These are phyloP conservation scores for Albula glossodonta DNA, from an alignment of 2,113 vertebrate species.

Conservation along the genomic window DNA sequence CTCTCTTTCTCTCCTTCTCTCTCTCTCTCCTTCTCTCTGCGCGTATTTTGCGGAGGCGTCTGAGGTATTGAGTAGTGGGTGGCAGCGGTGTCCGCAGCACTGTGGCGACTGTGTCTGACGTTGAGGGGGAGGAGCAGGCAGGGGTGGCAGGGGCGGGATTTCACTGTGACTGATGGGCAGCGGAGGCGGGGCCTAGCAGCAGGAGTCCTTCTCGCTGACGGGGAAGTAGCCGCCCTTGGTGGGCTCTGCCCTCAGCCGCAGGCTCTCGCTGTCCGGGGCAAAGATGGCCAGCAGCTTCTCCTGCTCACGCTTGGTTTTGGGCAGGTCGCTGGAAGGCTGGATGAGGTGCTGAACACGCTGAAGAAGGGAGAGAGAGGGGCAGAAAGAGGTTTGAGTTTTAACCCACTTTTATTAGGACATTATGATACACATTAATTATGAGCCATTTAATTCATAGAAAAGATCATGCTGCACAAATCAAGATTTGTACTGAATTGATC, in stretches of 20 bases:
- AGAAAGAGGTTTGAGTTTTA: neutral
- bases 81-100: neutral
- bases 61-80: neutral
- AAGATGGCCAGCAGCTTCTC: conserved; percentile 65
- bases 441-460: too few species aligned
- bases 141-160: too few species aligned
- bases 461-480: too few species aligned
- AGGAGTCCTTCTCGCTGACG: conserved; percentile 58
- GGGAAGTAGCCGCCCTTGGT: conserved; percentile 55
- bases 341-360: conserved; percentile 65
- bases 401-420: neutral
- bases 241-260: conserved; percentile 13
- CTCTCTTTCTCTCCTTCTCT: too few species aligned
- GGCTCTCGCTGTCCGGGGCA: conserved; percentile 43
- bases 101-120: neutral
- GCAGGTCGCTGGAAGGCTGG: conserved; percentile 63
- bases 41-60: neutral
- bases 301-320: conserved; percentile 71
- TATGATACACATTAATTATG: too few species aligned
- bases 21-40: neutral
- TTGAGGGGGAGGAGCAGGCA: neutral
- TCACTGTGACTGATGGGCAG: too few species aligned
- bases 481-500: neutral
- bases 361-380: neutral
- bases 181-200: conserved; percentile 46